Evolutionary conservation across 2,797 vertebrate genomes (phyloP).

Genomic region (Hypotaenidia okinawae): DNA sequence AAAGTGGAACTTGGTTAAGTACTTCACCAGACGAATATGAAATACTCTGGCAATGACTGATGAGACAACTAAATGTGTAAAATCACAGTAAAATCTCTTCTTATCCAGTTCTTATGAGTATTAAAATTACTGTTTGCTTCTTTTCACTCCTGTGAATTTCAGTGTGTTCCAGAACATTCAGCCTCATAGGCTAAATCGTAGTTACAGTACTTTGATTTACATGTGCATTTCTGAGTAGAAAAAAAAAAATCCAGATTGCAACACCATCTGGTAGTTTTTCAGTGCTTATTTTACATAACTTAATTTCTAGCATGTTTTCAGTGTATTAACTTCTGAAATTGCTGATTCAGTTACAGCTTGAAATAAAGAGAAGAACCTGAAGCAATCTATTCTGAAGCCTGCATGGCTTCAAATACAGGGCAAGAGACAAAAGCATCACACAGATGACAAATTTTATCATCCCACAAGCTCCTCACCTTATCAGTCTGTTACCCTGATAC

Average conservation of each 20-base stretch:
- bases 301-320: not conserved
- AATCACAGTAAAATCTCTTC: not conserved
- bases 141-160: constrained; percentile 23
- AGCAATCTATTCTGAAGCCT: not conserved
- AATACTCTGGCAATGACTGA: constrained; percentile 22
- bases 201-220: constrained; percentile 9
- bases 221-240: not conserved
- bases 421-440: not conserved
- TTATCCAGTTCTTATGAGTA: not conserved
- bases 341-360: not conserved
- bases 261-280: constrained; percentile 6
- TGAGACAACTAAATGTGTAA: constrained; percentile 38
- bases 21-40: not conserved
- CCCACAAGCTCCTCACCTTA: not conserved
- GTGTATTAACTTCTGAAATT: not conserved
- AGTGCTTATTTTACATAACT: not conserved
- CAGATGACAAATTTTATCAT: not conserved
- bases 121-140: constrained; percentile 15
- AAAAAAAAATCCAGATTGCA: not conserved
- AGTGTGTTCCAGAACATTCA: constrained; percentile 27
- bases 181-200: not conserved
- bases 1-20: constrained; percentile 21
- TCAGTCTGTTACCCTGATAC: not conserved
- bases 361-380: not conserved
- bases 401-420: not conserved